phyloP scores from a whole-genome alignment of 2,888 invertebrate species.

The Horisme vitalbata region DNA sequence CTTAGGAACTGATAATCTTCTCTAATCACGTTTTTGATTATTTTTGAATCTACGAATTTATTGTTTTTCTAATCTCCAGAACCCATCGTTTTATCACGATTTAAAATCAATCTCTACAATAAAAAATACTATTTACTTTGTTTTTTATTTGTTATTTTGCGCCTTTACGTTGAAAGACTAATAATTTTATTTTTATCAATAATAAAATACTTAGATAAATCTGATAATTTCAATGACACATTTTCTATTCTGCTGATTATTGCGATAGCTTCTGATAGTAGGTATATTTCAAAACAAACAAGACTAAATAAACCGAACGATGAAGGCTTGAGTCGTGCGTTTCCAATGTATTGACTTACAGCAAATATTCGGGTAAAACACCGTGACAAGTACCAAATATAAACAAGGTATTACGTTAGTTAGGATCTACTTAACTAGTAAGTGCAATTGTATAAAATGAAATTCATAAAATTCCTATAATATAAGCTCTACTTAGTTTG shows the following conservation, averaged over 20 bases:
- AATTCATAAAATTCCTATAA: too few species aligned
- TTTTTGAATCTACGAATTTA: conserved; percentile 29
- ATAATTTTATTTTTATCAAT: background rate
- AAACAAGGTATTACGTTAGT: background rate
- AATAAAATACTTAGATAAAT: background rate
- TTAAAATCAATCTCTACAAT: conserved; percentile 18
- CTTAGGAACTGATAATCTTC: conserved; percentile 58
- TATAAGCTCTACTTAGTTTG: too few species aligned
- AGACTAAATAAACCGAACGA: conserved; percentile 19
- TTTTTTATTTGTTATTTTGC: too few species aligned
- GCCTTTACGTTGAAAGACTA: too few species aligned
- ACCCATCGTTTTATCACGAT: conserved; percentile 43
- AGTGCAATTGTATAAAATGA: too few species aligned
- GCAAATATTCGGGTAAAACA: conserved; percentile 5
- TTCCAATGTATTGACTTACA: conserved; percentile 32
- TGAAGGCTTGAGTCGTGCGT: conserved; percentile 21
- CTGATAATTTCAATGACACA: conserved; percentile 25
- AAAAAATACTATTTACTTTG: too few species aligned
- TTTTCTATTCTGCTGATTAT: conserved; percentile 25
- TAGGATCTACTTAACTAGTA: too few species aligned
- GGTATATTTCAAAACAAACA: conserved; percentile 24
- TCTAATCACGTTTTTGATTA: conserved; percentile 57
- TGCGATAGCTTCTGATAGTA: conserved; percentile 25
- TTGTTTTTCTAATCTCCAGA: conserved; percentile 51
- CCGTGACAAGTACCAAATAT: conserved; percentile 1